Base-by-base conservation (phyloP, 2,888 invertebrate species). In the Meiosimyza platycephala region DNA sequence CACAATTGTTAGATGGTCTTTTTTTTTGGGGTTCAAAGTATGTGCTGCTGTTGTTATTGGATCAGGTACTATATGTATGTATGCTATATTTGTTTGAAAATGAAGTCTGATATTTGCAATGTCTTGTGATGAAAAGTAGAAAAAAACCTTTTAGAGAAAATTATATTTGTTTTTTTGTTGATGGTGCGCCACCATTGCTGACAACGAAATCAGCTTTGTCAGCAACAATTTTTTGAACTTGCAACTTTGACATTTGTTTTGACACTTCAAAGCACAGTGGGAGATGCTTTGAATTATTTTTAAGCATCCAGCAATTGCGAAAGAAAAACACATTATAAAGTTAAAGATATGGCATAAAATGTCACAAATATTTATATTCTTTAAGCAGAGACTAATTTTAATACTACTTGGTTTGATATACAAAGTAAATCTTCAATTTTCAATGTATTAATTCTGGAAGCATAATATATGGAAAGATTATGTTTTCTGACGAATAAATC, bases 161-260 rank as follows among this genome's bases (percentile, higher is more conserved):
- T 28, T 57, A 57, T 57, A 28, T 57, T 57, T n/a, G 2, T 28
- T 57, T 28, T 6, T 57, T 18, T 16, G n/a, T 18, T 57, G 18
- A 57, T 57, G 18, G 18, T 57, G 7, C 16, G 5, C 22, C 7
- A 28, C 13, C 9, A 13, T 28, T 57, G 3, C 40, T 40, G 40
- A 6, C 9, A 9, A 6, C 2, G 40, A 15, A 22, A 28, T 57
- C 28, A 28, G 57, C 11, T 12, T 15, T 28, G 57, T 57, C 28
- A 28, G 15, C 22, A 22, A 15, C 57, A 57, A 57, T 28, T 57
- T 57, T 9, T 40, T 40, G 40, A n/a, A 40, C 40, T 40, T 40
- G 40, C 40, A 18, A 57, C 22, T 57, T 57, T 57, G 57, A 57
- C 57, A 57, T 57, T 57, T 57, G 57, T 57, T 57, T 57, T 57